A percentile compares a stretch with the other conserved stretches of the same genome.
phyloP scores from a whole-genome alignment of 2,797 vertebrate species.

The Crenichthys baileyi region DNA sequence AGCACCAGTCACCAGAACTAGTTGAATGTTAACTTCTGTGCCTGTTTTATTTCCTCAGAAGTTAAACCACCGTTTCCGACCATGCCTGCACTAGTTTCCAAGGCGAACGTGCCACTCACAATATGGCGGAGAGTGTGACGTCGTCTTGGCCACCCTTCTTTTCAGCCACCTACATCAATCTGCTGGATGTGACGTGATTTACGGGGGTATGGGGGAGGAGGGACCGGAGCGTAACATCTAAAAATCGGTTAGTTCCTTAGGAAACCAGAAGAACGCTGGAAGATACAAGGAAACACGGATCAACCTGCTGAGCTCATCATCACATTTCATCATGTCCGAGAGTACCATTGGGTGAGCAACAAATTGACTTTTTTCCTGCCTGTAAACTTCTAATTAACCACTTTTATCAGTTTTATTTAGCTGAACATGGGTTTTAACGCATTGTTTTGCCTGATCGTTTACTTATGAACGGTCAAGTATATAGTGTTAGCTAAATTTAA shows the following conservation, averaged over 20 bases:
- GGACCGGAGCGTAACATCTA: background rate
- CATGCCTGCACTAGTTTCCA: background rate
- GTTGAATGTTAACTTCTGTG: too few relatives aligned
- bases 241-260: slow-evolving; percentile 14
- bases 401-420: background rate
- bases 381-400: background rate
- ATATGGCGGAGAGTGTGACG: background rate
- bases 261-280: background rate
- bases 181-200: slow-evolving; percentile 11
- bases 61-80: background rate
- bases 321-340: slow-evolving; percentile 38
- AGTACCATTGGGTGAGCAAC: slow-evolving; percentile 40
- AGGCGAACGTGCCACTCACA: background rate
- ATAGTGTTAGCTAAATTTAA: background rate
- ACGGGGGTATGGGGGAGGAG: too few relatives aligned
- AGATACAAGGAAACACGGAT: background rate
- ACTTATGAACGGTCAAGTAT: too few relatives aligned
- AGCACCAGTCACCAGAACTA: too few relatives aligned
- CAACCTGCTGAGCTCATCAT: background rate
- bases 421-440: background rate
- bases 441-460: background rate
- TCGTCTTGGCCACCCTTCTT: background rate
- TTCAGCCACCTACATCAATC: too few relatives aligned
- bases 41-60: too few relatives aligned
- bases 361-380: background rate